Conservation (phyloP, 1,140 invertebrate genomes). For the Plectus sambesii region DNA sequence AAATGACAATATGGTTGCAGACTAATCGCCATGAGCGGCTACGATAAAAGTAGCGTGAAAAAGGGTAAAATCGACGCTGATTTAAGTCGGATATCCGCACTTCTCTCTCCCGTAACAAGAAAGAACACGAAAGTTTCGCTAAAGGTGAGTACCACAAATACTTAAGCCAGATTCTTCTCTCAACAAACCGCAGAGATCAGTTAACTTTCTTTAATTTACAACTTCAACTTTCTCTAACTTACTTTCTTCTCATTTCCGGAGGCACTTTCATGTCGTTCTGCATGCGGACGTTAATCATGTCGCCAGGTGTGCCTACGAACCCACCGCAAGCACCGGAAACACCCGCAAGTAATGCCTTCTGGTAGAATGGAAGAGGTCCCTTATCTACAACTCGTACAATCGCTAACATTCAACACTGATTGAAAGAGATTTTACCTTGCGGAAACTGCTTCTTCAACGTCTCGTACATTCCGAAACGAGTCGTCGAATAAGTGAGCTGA, state of each 20-base stretch:
- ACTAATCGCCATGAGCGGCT: background rate
- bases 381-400: constrained; percentile 25
- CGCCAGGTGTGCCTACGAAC: constrained; percentile 81
- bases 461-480: constrained; percentile 94
- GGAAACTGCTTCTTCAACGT: constrained; percentile 47
- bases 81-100: no score
- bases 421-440: constrained; percentile 27
- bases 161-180: no score
- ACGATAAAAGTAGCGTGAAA: no score
- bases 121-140: no score
- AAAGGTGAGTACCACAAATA: no score
- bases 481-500: constrained; percentile 75
- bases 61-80: no score
- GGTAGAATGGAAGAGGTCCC: constrained; percentile 55
- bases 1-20: no score
- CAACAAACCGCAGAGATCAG: constrained; percentile 9
- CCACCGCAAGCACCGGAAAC: constrained; percentile 73
- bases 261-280: constrained; percentile 97
- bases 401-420: constrained; percentile 16
- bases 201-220: constrained; percentile 4
- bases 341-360: constrained; percentile 68
- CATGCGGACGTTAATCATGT: constrained; percentile 96
- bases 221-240: constrained; percentile 52
- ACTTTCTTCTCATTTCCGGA: constrained; percentile 77
- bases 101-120: no score